Evolutionary conservation across 2,888 invertebrate genomes (phyloP).

Genomic region (Epinotia demarniana): DNA sequence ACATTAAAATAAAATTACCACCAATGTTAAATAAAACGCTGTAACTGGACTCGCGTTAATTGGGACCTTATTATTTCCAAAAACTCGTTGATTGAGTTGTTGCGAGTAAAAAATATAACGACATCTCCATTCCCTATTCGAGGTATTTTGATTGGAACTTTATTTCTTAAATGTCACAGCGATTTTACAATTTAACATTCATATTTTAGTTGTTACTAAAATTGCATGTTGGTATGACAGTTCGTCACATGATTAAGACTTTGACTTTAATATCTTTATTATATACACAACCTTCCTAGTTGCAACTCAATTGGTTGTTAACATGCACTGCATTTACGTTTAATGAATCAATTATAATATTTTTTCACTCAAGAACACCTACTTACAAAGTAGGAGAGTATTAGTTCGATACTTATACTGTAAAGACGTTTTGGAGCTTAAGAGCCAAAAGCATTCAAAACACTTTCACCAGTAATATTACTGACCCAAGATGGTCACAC

Average conservation of each 20-base stretch:
- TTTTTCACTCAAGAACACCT: background rate
- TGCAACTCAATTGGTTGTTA: slow-evolving; percentile 7
- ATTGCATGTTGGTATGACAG: slow-evolving; percentile 23
- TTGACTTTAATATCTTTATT: slow-evolving; percentile 24
- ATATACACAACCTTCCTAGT: slow-evolving; percentile 8
- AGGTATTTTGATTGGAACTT: slow-evolving; percentile 38
- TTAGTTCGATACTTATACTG: no score
- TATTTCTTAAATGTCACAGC: slow-evolving; percentile 34
- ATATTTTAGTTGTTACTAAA: slow-evolving; percentile 32
- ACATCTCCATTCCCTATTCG: slow-evolving; percentile 25
- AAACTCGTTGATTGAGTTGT: slow-evolving; percentile 58
- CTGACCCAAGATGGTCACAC: no score
- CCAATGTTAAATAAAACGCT: slow-evolving; percentile 49
- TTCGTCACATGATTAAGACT: slow-evolving; percentile 13
- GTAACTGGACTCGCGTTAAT: slow-evolving; percentile 60
- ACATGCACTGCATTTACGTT: background rate
- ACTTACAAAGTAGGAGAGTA: background rate
- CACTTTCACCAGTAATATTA: no score
- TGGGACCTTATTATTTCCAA: slow-evolving; percentile 57
- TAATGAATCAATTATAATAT: background rate
- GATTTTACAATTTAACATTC: slow-evolving; percentile 32
- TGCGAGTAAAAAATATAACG: slow-evolving; percentile 41
- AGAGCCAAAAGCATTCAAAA: no score
- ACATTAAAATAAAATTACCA: slow-evolving; percentile 55
- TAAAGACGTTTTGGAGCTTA: no score